Evolutionary conservation across 2,113 vertebrate species (phyloP).

Genomic region (Cyprinodon brontotheroides): DNA sequence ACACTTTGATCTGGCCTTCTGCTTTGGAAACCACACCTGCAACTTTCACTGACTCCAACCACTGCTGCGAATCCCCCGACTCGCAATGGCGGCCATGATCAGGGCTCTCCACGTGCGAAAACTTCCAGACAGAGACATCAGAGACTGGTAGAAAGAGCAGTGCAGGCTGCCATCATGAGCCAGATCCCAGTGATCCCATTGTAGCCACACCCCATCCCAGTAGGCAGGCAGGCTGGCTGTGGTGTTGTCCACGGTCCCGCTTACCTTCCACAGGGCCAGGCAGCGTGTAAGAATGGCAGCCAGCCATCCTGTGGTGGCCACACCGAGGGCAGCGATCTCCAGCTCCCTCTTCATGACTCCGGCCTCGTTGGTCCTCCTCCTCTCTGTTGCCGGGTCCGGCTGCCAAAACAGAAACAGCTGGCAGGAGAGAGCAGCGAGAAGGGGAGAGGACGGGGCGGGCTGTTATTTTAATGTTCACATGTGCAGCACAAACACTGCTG

Average conservation of each 20-base stretch:
- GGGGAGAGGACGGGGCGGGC: slow-evolving; percentile 23
- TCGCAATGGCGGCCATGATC: slow-evolving; percentile 77
- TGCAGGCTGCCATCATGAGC: slow-evolving; percentile 86
- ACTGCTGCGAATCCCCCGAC: slow-evolving; percentile 75
- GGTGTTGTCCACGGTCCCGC: slow-evolving; percentile 77
- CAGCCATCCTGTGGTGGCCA: slow-evolving; percentile 72
- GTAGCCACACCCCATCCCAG: slow-evolving; percentile 94
- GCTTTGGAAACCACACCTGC: slow-evolving; percentile 79
- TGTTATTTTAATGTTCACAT: slow-evolving; percentile 29
- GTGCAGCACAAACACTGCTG: slow-evolving; percentile 17
- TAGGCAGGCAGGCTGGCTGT: slow-evolving; percentile 85
- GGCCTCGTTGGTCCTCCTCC: slow-evolving; percentile 17
- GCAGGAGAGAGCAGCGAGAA: slow-evolving; percentile 9
- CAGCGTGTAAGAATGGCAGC: slow-evolving; percentile 80
- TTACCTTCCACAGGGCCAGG: slow-evolving; percentile 90
- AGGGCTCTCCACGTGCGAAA: slow-evolving; percentile 86
- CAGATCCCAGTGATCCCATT: slow-evolving; percentile 87
- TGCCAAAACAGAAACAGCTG: slow-evolving; percentile 42
- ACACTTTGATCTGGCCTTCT: slow-evolving; percentile 67
- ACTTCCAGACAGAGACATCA: slow-evolving; percentile 83
- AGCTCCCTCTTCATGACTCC: slow-evolving; percentile 68
- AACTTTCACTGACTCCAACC: no score
- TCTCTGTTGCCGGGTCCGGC: slow-evolving; percentile 21
- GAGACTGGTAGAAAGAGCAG: slow-evolving; percentile 88
- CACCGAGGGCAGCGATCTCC: slow-evolving; percentile 62